Percentiles rank a stretch among this genome's conserved stretches.
These are phyloP conservation scores for Ypsolopha sequella DNA, from an alignment of 2,888 invertebrate genomes.

Conservation along the genomic window DNA sequence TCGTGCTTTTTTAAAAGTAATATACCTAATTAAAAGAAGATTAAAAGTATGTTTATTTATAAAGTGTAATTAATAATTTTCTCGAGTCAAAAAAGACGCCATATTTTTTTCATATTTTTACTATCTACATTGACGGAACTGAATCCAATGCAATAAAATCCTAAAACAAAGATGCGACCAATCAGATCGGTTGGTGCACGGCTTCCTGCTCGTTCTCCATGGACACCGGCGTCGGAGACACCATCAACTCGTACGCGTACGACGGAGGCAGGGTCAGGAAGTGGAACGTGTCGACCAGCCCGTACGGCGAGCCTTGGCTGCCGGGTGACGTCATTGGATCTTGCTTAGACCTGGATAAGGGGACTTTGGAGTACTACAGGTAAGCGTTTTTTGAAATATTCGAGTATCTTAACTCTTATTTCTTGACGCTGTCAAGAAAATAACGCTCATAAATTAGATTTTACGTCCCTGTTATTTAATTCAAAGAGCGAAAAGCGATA, in stretches of 20 bases:
- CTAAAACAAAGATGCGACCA: neutral
- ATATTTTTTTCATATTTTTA: too few species aligned
- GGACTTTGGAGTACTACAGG: constrained; percentile 76
- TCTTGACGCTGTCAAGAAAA: too few species aligned
- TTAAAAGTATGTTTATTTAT: too few species aligned
- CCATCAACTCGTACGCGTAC: constrained; percentile 82
- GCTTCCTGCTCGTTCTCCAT: constrained; percentile 80
- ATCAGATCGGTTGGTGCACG: constrained; percentile 85
- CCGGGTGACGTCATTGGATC: constrained; percentile 87
- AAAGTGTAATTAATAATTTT: too few species aligned
- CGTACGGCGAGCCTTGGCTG: constrained; percentile 84
- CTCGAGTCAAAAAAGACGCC: too few species aligned
- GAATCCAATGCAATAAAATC: neutral
- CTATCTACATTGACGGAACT: neutral
- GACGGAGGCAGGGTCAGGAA: constrained; percentile 78
- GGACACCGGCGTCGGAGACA: constrained; percentile 85
- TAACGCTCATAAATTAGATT: too few species aligned
- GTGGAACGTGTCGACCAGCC: constrained; percentile 79
- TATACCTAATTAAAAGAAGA: too few species aligned
- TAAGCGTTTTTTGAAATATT: too few species aligned
- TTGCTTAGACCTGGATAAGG: constrained; percentile 80
- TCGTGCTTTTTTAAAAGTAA: too few species aligned
- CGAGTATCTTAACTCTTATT: too few species aligned
- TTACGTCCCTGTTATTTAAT: too few species aligned
- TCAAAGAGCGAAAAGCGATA: constrained; percentile 12